Evolutionary conservation across 2,888 invertebrate genomes (phyloP), one percentile per base, ranked within the genome.

Genomic region (Zaprionus bogoriensis): DNA sequence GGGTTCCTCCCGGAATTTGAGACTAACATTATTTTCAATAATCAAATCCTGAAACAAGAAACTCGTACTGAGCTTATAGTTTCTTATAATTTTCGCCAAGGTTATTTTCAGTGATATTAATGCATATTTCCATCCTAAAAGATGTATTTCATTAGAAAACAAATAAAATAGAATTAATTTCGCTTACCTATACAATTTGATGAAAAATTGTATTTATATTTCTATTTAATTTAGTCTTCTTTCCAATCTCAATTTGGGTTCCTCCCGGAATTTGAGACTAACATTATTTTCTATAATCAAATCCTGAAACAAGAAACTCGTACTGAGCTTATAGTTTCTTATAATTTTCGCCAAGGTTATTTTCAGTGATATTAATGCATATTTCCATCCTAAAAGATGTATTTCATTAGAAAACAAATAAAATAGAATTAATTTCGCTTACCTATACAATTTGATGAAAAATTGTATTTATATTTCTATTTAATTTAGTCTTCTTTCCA

Each of bases 121-220:
- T 0, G 81, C 88, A 67, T 89, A 88, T 32, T 75, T 74, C 80
- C 78, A 80, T 14, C 89, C 89, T 89, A 32, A 25, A 38, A n/a
- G n/a, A n/a, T n/a, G 3, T 39, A 10, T 39, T 20, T 39, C 10
- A 20, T n/a, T 39, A 19, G n/a, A n/a, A n/a, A n/a, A n/a, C n/a
- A n/a, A n/a, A n/a, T n/a, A n/a, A n/a, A n/a, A 23, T 23, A 4
- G 6, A 23, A 23, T 23, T 23, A 23, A n/a, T n/a, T n/a, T n/a
- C n/a, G n/a, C n/a, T n/a, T n/a, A n/a, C n/a, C n/a, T n/a, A n/a
- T n/a, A n/a, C n/a, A n/a, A n/a, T 23, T 38, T 9, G 4, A 1
- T 10, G 23, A 23, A 23, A 3, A 23, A 23, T 23, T 23, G 3
- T 17, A 27, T 25, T 25, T 25, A 25, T 5, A 6, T 25, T 25